Conservation (phyloP, 1,140 invertebrate genomes). For the Drosophila kanapiae region DNA sequence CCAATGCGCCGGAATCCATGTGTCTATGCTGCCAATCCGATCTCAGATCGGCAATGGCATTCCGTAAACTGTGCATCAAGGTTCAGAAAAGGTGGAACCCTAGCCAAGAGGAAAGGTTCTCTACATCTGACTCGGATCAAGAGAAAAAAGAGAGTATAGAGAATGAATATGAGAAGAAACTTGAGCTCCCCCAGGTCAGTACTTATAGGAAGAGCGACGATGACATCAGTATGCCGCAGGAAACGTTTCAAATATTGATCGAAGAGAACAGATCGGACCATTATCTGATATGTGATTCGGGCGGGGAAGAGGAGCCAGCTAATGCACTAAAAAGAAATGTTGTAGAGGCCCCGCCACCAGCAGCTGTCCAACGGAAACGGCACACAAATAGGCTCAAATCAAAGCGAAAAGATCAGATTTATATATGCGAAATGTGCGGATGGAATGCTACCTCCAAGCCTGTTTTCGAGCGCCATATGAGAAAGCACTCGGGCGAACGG, state of each 20-base stretch:
- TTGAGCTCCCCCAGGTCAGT: neutral
- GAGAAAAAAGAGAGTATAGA: no score
- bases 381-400: conserved; percentile 11
- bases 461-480: conserved; percentile 62
- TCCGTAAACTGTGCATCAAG: conserved; percentile 59
- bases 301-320: conserved; percentile 1
- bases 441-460: conserved; percentile 41
- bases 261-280: conserved; percentile 25
- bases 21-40: conserved; percentile 61
- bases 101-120: neutral
- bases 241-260: conserved; percentile 51
- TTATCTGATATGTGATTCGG: neutral
- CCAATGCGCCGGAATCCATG: conserved; percentile 44
- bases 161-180: neutral
- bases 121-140: conserved; percentile 22
- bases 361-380: neutral
- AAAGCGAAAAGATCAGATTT: conserved; percentile 19
- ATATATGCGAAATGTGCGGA: conserved; percentile 64
- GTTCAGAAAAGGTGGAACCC: conserved; percentile 47
- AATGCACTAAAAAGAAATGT: neutral
- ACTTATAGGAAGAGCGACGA: conserved; percentile 24
- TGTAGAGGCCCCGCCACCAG: neutral
- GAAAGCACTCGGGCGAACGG: conserved; percentile 63
- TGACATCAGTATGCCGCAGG: neutral
- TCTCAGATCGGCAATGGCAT: conserved; percentile 46